Base-by-base conservation (phyloP, 2,113 vertebrate species). In the Larimichthys polyactis region DNA sequence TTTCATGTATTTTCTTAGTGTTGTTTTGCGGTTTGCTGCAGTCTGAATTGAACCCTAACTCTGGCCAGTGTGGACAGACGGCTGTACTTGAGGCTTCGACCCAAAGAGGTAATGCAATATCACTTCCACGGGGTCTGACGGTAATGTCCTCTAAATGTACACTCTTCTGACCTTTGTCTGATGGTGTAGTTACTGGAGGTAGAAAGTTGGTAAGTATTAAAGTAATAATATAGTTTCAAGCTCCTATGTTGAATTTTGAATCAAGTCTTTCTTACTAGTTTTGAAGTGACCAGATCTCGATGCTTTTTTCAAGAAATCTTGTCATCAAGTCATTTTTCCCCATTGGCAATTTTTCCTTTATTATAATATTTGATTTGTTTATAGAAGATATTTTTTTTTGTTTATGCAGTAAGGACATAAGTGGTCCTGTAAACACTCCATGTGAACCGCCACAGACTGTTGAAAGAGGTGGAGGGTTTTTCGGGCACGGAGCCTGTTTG, bases 381-480 rank as follows among this genome's bases (percentile, higher is more conserved):
- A 36, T 36, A 48, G 22, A 60, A 22, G 29, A 5, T 2, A 40
- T 8, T 68, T 65, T 48, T 55, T 59, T 40, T 40, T 40, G 36
- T 40, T 40, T 40, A 40, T 40, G 14, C 46, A 40, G 11, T 36
- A 60, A 48, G 63, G 76, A 75, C 77, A 71, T 27, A 36, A 74
- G 40, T 46, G 32, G 29, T 78, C 81, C 20, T 80, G 43, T 81
- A 65, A 82, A 75, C 69, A 51, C 22, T 83, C 69, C 70, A 49
- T 84, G 83, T 85, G 89, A 89, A 83, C 83, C 68, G 14, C 17
- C 64, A 20, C 69, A 69, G 78, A 57, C 81, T 62, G 85, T 16
- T 91, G 86, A 92, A 81, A 88, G 86, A 90, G 20, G 55, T 78
- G 83, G 74, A 78, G 52, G 74, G 60, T 32, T 77, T 27, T 77